These are phyloP conservation scores for Cyanoramphus novaezelandiae DNA, from an alignment of 2,113 vertebrate species.

Conservation along the genomic window DNA sequence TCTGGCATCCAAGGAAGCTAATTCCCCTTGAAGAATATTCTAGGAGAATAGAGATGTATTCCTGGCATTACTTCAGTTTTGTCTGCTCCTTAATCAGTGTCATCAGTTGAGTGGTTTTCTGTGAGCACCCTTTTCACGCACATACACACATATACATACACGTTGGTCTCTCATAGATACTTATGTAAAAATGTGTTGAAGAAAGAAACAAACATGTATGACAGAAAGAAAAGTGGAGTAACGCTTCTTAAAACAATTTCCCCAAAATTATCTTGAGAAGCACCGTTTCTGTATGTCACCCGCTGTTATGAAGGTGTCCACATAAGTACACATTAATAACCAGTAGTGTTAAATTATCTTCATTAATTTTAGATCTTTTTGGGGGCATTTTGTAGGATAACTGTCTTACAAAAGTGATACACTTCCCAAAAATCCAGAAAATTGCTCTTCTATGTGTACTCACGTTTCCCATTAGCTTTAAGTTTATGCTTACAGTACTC, in stretches of 20 bases:
- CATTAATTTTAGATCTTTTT: neutral
- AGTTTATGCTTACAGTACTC: neutral
- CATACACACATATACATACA: too few relatives aligned
- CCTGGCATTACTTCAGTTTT: neutral
- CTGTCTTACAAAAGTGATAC: fast-evolving
- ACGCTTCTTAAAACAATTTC: neutral
- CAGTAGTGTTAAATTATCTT: neutral
- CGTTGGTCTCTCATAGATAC: neutral
- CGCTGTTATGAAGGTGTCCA: neutral
- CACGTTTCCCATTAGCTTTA: neutral
- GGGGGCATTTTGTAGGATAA: fast-evolving
- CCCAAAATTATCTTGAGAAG: neutral
- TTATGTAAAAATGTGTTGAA: neutral
- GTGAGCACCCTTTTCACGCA: neutral
- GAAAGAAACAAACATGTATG: neutral
- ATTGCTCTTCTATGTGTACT: fast-evolving
- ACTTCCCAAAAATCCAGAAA: neutral
- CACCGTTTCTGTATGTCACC: neutral
- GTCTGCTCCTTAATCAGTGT: neutral
- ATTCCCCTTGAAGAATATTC: neutral
- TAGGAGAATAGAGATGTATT: neutral
- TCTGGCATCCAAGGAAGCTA: neutral
- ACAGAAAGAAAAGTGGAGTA: neutral
- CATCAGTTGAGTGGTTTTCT: neutral
- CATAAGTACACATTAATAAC: neutral